Evolutionary conservation across 1,140 invertebrate genomes (phyloP), one percentile per base, ranked within the genome.

Genomic region (Archivesica marissinica): DNA sequence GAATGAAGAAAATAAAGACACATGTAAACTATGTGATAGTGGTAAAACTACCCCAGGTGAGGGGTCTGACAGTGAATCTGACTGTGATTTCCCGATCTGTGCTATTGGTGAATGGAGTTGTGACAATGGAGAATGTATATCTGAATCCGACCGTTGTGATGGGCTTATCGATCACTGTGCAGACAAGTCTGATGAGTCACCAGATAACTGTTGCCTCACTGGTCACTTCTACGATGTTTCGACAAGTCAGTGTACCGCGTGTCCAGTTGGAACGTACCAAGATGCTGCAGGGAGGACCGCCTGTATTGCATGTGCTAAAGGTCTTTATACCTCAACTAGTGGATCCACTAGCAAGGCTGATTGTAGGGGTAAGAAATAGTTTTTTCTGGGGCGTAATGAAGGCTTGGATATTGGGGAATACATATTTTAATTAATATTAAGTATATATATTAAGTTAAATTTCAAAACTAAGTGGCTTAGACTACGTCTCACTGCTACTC

Each of bases 311-410:
- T 54, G 50, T 56, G 2, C 44, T 20, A 54, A 76, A 23, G 44
- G 30, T 2, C 17, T 9, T 7, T 20, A 6, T 54, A 64, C 13
- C 25, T 38, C 38, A 1, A 9, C 30, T 33, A n/a, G 2, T 38
- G 44, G 50, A n/a, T 52, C 50, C 52, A 30, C 23, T 39, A 11
- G n/a, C 20, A 1, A 6, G 7, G 11, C 1, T 35, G 44, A 56
- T 33, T 76, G 72, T 30, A 52, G 2, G 23, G 44, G 72, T 76
- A 33, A 76, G 28, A 64, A n/a, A n/a, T n/a, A n/a, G n/a, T n/a
- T n/a, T n/a, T n/a, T n/a, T n/a, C n/a, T n/a, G n/a, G n/a, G n/a
- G n/a, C n/a, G n/a, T n/a, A n/a, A n/a, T n/a, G n/a, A n/a, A n/a
- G n/a, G n/a, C n/a, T n/a, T n/a, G n/a, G n/a, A n/a, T n/a, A n/a